Evolutionary conservation across 2,888 invertebrate genomes (phyloP).

Genomic region (Dryocosmus kuriphilus): DNA sequence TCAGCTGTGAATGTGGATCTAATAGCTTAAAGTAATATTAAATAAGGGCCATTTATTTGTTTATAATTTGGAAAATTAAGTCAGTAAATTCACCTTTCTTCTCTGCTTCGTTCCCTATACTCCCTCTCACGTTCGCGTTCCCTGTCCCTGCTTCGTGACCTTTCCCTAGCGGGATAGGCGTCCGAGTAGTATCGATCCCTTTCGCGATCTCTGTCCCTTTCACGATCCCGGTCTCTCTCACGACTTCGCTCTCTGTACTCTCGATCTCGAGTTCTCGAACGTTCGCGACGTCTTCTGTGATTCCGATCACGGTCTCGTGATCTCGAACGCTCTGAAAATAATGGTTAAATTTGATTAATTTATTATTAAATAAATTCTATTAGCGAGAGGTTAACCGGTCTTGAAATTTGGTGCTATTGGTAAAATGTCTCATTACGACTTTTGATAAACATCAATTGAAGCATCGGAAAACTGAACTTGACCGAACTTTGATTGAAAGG

Average conservation of each 20-base stretch:
- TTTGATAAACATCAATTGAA: too few species aligned
- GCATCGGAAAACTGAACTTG: too few species aligned
- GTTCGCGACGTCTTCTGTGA: slow-evolving; percentile 84
- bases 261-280: slow-evolving; percentile 85
- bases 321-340: slow-evolving; percentile 77
- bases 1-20: background rate
- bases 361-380: too few species aligned
- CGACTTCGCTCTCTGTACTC: slow-evolving; percentile 81
- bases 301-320: slow-evolving; percentile 79
- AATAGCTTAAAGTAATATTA: background rate
- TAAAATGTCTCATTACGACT: too few species aligned
- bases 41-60: background rate
- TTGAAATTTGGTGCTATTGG: too few species aligned
- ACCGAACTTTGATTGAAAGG: too few species aligned
- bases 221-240: slow-evolving; percentile 78
- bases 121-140: slow-evolving; percentile 81
- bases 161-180: slow-evolving; percentile 80
- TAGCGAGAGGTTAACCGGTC: too few species aligned
- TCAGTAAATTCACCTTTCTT: slow-evolving; percentile 83
- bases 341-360: background rate
- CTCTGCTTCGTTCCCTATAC: slow-evolving; percentile 87
- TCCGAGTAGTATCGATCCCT: slow-evolving; percentile 77
- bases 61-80: background rate
- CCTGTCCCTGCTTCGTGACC: slow-evolving; percentile 91
- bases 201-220: slow-evolving; percentile 80